These are phyloP conservation scores for Heliconius cydno DNA, from an alignment of 2,888 invertebrate genomes.

Conservation along the genomic window DNA sequence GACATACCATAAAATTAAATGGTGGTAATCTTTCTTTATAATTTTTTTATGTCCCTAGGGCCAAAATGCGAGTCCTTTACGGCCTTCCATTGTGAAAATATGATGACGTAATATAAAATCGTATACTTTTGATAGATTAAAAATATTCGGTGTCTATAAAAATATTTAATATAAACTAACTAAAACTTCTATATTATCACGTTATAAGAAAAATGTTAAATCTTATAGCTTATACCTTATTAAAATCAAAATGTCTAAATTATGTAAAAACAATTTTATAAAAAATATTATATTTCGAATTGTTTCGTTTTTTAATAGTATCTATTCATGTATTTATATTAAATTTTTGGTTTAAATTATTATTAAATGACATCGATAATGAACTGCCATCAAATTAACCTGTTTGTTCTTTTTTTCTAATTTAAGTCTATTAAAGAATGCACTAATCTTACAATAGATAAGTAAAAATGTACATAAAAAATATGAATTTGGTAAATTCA, in stretches of 20 bases:
- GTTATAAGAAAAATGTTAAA: neutral
- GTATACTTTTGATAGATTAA: conserved; percentile 9
- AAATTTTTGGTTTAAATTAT: neutral
- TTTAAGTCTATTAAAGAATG: conserved; percentile 25
- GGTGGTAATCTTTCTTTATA: neutral
- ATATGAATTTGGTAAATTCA: conserved; percentile 19
- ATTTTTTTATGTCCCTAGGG: neutral
- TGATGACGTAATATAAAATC: conserved; percentile 8
- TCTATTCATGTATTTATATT: neutral
- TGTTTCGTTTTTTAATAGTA: neutral
- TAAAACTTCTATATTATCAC: conserved; percentile 2
- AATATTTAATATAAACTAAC: neutral
- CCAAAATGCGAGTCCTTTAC: neutral
- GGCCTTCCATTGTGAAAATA: neutral
- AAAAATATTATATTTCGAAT: neutral
- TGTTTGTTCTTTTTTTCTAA: neutral
- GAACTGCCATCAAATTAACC: conserved; percentile 33
- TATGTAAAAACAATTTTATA: neutral
- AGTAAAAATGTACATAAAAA: conserved; percentile 28
- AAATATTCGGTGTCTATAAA: conserved; percentile 4
- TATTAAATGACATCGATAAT: conserved; percentile 36
- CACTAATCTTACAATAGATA: conserved; percentile 39
- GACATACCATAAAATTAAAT: neutral
- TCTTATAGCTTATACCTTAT: neutral
- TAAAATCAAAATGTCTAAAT: conserved; percentile 8